Evolutionary conservation across 2,113 vertebrate genomes (phyloP).

Genomic region (Dasypus novemcinctus): DNA sequence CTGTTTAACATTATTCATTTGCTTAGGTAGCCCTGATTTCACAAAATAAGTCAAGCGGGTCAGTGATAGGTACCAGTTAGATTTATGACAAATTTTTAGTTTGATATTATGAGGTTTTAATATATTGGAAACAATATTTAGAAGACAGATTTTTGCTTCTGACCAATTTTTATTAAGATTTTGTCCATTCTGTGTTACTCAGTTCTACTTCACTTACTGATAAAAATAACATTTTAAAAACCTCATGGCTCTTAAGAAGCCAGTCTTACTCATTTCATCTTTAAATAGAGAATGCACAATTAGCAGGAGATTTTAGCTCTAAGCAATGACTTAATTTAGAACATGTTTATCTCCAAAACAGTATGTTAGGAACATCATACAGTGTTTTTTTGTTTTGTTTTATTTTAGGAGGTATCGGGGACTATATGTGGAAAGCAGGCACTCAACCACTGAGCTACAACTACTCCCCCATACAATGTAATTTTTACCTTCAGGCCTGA

Average conservation of each 20-base stretch:
- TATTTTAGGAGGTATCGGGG: too few relatives aligned
- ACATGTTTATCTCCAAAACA: constrained; percentile 90
- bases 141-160: neutral
- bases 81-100: neutral
- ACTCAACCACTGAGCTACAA: too few relatives aligned
- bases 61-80: neutral
- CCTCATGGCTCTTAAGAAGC: constrained; percentile 63
- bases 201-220: constrained; percentile 29
- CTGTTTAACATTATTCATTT: constrained; percentile 5
- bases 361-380: constrained; percentile 84
- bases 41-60: neutral
- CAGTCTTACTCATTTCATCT: constrained; percentile 14
- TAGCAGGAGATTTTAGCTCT: constrained; percentile 83
- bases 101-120: neutral
- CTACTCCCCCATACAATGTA: constrained; percentile 78
- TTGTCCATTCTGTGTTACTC: neutral
- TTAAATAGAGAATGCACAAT: neutral
- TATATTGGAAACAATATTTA: constrained; percentile 11
- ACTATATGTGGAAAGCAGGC: too few relatives aligned
- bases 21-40: neutral
- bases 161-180: constrained; percentile 20
- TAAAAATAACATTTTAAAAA: constrained; percentile 64
- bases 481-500: constrained; percentile 87
- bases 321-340: constrained; percentile 87
- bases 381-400: too few relatives aligned